Percentiles rank a stretch among this genome's conserved stretches.
These are phyloP conservation scores for Drosophila incognita DNA, from an alignment of 2,888 invertebrate species.

Conservation along the genomic window DNA sequence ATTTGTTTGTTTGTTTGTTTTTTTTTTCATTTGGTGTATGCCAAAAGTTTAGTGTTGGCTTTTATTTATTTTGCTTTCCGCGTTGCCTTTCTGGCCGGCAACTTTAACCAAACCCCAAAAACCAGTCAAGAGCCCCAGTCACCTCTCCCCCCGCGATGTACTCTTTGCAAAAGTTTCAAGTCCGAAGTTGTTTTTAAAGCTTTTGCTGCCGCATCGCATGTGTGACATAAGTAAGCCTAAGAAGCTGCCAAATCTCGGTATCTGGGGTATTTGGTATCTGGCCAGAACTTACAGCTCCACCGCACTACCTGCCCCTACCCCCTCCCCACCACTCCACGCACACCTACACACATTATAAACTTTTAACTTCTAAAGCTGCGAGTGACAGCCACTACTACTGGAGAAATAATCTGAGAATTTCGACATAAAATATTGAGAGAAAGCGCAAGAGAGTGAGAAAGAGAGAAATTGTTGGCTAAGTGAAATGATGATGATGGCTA, in stretches of 20 bases:
- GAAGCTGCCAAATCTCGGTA: slow-evolving; percentile 51
- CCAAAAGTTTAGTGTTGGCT: slow-evolving; percentile 64
- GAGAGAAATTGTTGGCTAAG: neutral
- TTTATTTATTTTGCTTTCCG: slow-evolving; percentile 64
- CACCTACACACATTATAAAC: slow-evolving; percentile 8
- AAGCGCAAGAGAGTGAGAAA: neutral
- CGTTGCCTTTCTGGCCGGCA: slow-evolving; percentile 25
- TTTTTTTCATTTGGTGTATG: slow-evolving; percentile 18
- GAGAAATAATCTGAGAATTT: slow-evolving; percentile 5
- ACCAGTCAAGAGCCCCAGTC: slow-evolving; percentile 21
- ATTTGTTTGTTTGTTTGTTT: slow-evolving; percentile 13
- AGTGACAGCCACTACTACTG: slow-evolving; percentile 16
- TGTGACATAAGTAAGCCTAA: slow-evolving; percentile 76
- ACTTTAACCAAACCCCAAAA: slow-evolving; percentile 69
- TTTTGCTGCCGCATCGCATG: slow-evolving; percentile 55
- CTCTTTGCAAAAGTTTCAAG: slow-evolving; percentile 33
- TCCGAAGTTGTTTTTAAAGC: slow-evolving; percentile 50
- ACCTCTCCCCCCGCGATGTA: neutral
- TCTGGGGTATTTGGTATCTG: slow-evolving; percentile 39
- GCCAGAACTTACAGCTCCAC: slow-evolving; percentile 41
- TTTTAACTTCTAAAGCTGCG: slow-evolving; percentile 32
- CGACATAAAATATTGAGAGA: neutral
- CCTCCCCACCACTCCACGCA: neutral
- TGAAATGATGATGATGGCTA: neutral
- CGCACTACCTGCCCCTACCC: slow-evolving; percentile 3